Conservation (phyloP, 1,140 invertebrate genomes). For the Trachymyrmex cornetzi region DNA sequence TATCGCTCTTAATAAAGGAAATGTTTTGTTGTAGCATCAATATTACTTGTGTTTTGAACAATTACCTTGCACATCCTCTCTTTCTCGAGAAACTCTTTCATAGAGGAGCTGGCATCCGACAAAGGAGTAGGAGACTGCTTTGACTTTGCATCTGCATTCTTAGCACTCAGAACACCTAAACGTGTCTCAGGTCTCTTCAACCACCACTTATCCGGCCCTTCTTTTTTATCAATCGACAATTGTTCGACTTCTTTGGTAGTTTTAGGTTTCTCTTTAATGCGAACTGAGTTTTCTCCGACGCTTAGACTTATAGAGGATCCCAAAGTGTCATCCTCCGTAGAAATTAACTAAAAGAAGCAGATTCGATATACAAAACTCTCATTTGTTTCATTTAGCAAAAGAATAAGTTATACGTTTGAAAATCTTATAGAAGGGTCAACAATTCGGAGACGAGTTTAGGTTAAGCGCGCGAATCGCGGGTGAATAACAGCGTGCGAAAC, state of each 20-base stretch:
- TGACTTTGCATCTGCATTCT: constrained; percentile 67
- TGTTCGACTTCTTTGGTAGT: constrained; percentile 53
- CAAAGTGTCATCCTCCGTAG: constrained; percentile 78
- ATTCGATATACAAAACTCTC: not conserved
- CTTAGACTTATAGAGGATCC: constrained; percentile 80
- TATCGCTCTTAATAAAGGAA: not conserved
- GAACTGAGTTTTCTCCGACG: constrained; percentile 79
- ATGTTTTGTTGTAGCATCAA: not conserved
- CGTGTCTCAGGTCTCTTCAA: constrained; percentile 78
- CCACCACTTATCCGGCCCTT: constrained; percentile 80
- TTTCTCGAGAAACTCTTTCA: constrained; percentile 83
- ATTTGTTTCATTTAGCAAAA: not conserved
- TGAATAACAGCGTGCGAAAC: constrained; percentile 29
- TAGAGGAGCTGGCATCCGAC: constrained; percentile 81
- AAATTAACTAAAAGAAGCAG: constrained; percentile 68
- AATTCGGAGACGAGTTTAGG: constrained; percentile 23
- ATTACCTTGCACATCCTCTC: constrained; percentile 84
- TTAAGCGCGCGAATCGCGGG: not conserved
- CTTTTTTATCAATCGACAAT: constrained; percentile 32
- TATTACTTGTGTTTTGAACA: not conserved
- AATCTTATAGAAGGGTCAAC: not conserved
- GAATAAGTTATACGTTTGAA: not conserved
- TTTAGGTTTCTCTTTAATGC: constrained; percentile 78
- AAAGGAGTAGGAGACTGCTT: constrained; percentile 71
- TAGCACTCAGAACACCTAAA: constrained; percentile 65